phyloP scores from a whole-genome alignment of 2,113 vertebrate species.

The Desmodus rotundus region DNA sequence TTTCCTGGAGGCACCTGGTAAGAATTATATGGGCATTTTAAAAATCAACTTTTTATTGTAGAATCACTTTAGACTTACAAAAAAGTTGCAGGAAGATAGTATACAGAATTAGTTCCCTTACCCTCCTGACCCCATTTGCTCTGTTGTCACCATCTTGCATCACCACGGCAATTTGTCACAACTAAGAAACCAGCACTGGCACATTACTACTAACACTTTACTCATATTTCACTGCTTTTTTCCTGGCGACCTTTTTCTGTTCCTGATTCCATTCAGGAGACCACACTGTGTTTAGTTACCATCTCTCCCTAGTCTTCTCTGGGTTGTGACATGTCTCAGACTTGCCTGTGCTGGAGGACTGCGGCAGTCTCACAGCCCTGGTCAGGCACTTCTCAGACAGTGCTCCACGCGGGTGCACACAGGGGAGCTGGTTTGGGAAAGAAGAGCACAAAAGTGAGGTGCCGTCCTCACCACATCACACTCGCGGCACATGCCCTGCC shows the following conservation, averaged over 20 bases:
- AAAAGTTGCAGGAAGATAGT: neutral
- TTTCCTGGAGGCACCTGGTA: neutral
- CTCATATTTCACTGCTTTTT: fast-evolving
- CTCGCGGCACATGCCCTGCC: fast-evolving
- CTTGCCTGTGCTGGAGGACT: neutral
- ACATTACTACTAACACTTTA: fast-evolving
- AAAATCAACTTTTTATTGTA: neutral
- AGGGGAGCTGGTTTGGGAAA: neutral
- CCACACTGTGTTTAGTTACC: neutral
- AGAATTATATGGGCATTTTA: neutral
- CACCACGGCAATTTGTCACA: fast-evolving
- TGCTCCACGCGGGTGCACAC: neutral
- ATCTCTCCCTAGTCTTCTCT: neutral
- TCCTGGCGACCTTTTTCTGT: neutral
- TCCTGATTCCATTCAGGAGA: neutral
- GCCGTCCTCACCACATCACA: fast-evolving
- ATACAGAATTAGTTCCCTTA: neutral
- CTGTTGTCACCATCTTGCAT: too few relatives aligned
- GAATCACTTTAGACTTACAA: neutral
- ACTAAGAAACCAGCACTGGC: neutral
- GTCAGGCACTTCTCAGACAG: neutral
- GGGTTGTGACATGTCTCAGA: neutral
- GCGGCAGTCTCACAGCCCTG: fast-evolving
- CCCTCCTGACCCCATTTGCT: neutral
- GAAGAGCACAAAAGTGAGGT: neutral